Evolutionary conservation across 2,888 invertebrate species (phyloP).

Genomic region (Chironomus riparius): DNA sequence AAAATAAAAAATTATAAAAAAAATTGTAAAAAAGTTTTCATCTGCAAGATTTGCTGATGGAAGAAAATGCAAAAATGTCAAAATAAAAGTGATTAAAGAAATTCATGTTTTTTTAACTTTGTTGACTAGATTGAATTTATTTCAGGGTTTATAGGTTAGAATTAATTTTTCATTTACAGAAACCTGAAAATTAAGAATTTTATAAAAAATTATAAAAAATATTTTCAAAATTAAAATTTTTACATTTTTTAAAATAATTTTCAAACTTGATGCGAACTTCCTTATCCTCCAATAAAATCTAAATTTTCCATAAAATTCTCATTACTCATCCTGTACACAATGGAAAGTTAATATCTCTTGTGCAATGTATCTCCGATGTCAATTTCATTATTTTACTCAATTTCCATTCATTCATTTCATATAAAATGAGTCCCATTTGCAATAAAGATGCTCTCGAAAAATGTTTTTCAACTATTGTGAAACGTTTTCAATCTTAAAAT

Average conservation of each 20-base stretch:
- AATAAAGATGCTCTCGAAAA: not conserved
- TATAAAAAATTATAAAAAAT: no score
- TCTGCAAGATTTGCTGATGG: not conserved
- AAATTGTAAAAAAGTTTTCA: not conserved
- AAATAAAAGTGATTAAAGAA: conserved; percentile 12
- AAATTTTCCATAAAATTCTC: not conserved
- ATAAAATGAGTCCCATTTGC: not conserved
- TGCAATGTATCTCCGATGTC: not conserved
- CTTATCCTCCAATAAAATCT: no score
- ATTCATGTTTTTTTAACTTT: not conserved
- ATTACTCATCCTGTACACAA: not conserved
- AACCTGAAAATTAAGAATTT: no score
- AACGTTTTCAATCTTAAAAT: not conserved
- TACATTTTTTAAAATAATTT: no score
- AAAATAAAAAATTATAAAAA: not conserved
- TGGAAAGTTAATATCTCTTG: not conserved
- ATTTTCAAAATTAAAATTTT: no score
- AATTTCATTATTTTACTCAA: not conserved
- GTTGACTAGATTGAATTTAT: not conserved
- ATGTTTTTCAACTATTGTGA: not conserved
- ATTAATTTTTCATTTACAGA: no score
- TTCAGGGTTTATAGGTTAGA: no score
- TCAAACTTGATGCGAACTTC: no score
- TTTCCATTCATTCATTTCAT: not conserved
- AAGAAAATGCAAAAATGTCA: not conserved